A percentile compares a stretch with the other conserved stretches of the same genome.
phyloP scores from a whole-genome alignment of 2,113 vertebrate genomes.

The Bufo gargarizans region DNA sequence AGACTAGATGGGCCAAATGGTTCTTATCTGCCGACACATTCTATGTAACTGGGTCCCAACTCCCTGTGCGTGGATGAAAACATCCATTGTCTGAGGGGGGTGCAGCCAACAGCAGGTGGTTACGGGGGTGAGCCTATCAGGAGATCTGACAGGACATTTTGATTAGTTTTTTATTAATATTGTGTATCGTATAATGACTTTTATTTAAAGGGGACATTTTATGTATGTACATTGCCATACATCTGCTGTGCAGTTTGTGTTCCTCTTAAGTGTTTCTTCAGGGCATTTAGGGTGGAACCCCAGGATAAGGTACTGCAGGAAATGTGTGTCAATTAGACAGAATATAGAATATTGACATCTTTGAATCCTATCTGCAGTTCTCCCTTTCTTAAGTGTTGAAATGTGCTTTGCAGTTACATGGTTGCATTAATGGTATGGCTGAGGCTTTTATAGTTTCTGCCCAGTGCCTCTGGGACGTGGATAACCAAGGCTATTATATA shows the following conservation, averaged over 20 bases:
- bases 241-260: not conserved
- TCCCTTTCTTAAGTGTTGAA: slow-evolving; percentile 78
- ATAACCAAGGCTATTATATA: slow-evolving; percentile 81
- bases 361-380: slow-evolving; percentile 65
- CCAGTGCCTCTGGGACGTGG: slow-evolving; percentile 71
- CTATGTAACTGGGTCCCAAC: too few relatives aligned
- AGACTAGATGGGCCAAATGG: too few relatives aligned
- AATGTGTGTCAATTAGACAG: slow-evolving; percentile 75
- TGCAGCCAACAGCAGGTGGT: too few relatives aligned
- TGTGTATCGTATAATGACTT: too few relatives aligned
- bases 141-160: too few relatives aligned
- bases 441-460: slow-evolving; percentile 80
- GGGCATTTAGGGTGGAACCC: slow-evolving; percentile 9
- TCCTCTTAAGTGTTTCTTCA: not conserved
- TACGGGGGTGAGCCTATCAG: too few relatives aligned
- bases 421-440: slow-evolving; percentile 77
- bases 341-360: slow-evolving; percentile 75
- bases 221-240: not conserved
- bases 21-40: too few relatives aligned
- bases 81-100: too few relatives aligned
- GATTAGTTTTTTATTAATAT: too few relatives aligned
- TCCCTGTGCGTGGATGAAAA: too few relatives aligned
- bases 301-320: slow-evolving; percentile 60
- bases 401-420: slow-evolving; percentile 72
- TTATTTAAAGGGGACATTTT: not conserved